These are phyloP conservation scores for Sebastes steindachneri DNA, from an alignment of 2,797 vertebrate genomes.

Conservation along the genomic window DNA sequence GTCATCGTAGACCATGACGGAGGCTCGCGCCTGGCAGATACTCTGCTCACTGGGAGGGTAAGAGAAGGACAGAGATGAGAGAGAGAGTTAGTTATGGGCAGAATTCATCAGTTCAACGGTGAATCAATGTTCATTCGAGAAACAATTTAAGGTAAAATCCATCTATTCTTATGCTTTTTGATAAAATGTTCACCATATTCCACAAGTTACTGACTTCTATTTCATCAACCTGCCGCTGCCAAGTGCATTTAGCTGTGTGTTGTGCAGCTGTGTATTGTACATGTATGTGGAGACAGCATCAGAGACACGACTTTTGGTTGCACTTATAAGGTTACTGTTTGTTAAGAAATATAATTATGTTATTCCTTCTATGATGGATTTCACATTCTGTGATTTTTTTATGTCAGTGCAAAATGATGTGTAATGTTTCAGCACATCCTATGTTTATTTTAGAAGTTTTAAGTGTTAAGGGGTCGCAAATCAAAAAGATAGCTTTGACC, in stretches of 20 bases:
- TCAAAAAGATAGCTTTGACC: too few relatives aligned
- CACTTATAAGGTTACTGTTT: background rate
- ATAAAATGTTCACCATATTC: too few relatives aligned
- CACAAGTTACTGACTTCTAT: background rate
- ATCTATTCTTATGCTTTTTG: background rate
- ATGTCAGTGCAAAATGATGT: background rate
- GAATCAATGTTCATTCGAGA: background rate
- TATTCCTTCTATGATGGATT: background rate
- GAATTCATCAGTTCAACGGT: background rate
- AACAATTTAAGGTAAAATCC: background rate
- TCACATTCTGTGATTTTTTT: background rate
- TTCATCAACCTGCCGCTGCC: background rate
- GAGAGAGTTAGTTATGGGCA: background rate
- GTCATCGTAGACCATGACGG: constrained; percentile 99
- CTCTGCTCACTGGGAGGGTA: constrained; percentile 92
- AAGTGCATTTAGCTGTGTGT: background rate
- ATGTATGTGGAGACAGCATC: background rate
- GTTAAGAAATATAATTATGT: background rate
- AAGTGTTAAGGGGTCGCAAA: too few relatives aligned
- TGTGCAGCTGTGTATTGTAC: background rate
- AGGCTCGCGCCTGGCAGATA: constrained; percentile 99
- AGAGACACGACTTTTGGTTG: background rate
- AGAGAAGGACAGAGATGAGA: background rate
- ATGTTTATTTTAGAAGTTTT: too few relatives aligned
- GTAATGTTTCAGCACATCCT: background rate